phyloP scores from a whole-genome alignment of 1,140 invertebrate genomes.

The Pteromalus puparum region DNA sequence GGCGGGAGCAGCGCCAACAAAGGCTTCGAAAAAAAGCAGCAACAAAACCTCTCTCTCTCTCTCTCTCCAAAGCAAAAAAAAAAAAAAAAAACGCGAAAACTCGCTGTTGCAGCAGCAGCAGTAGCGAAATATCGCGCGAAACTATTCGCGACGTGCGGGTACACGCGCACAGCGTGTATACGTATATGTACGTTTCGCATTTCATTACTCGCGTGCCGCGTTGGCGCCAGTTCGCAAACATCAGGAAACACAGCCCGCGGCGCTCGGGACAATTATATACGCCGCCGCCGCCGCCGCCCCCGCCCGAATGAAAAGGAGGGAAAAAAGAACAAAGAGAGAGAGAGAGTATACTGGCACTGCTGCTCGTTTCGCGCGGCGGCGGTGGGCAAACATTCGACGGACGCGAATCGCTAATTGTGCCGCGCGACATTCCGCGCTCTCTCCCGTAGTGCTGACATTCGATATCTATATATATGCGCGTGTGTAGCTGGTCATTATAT shows the following conservation, averaged over 20 bases:
- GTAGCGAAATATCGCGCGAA: constrained; percentile 2
- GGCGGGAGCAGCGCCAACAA: not conserved
- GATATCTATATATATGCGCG: not conserved
- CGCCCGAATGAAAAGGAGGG: not conserved
- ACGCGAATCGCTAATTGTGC: constrained; percentile 40
- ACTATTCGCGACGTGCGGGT: not conserved
- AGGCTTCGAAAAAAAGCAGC: not conserved
- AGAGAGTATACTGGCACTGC: not conserved
- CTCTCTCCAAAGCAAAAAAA: constrained; percentile 5
- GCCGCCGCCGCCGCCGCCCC: not conserved
- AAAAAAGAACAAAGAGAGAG: constrained; percentile 15
- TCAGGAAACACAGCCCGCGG: constrained; percentile 27
- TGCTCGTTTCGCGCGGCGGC: constrained; percentile 3
- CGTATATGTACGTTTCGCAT: constrained; percentile 4
- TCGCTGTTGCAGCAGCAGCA: not conserved
- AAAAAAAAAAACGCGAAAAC: constrained; percentile 24
- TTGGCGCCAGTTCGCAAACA: constrained; percentile 29
- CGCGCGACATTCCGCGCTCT: constrained; percentile 7
- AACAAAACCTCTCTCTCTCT: not conserved
- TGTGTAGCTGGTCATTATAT: not conserved
- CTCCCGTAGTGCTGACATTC: not conserved
- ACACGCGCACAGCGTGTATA: too few species aligned
- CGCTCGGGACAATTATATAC: constrained; percentile 39
- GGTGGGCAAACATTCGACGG: constrained; percentile 25
- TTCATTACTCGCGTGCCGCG: constrained; percentile 40